Evolutionary conservation across 2,888 invertebrate species (phyloP).

Genomic region (Pollenia angustigena): DNA sequence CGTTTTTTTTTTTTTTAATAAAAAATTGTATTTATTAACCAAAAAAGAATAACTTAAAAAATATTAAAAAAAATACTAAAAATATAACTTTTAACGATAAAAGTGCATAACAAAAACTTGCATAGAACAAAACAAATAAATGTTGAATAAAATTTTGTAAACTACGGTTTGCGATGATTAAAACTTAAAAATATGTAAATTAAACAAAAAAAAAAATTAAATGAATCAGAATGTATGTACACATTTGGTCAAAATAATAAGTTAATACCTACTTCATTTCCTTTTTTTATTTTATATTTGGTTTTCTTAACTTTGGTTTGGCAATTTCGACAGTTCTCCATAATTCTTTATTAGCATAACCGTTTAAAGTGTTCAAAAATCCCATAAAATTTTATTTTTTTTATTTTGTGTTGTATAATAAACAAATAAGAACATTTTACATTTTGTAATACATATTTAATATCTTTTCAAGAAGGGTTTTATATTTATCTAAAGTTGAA

Average conservation of each 20-base stretch:
- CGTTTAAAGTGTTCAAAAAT: too few relatives aligned
- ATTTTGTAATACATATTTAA: too few relatives aligned
- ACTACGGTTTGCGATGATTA: background rate
- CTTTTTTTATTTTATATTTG: too few relatives aligned
- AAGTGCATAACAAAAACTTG: conserved; percentile 59
- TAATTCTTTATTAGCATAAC: too few relatives aligned
- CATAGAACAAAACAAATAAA: conserved; percentile 36
- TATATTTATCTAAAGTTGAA: too few relatives aligned
- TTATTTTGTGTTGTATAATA: too few relatives aligned
- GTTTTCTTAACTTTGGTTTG: too few relatives aligned
- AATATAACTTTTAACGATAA: conserved; percentile 34
- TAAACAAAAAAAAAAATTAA: conserved; percentile 20
- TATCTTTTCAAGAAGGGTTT: too few relatives aligned
- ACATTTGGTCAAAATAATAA: background rate
- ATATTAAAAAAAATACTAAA: conserved; percentile 30
- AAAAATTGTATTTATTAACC: conserved; percentile 70
- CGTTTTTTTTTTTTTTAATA: conserved; percentile 29
- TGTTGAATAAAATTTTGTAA: conserved; percentile 23
- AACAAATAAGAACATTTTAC: too few relatives aligned
- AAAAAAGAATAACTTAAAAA: conserved; percentile 54
- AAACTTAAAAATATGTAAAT: conserved; percentile 47
- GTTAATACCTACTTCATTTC: too few relatives aligned
- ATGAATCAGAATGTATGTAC: background rate
- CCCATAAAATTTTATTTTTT: too few relatives aligned
- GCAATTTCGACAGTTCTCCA: too few relatives aligned